Evolutionary conservation across 2,113 vertebrate species (phyloP).

Genomic region (Dasypus novemcinctus): DNA sequence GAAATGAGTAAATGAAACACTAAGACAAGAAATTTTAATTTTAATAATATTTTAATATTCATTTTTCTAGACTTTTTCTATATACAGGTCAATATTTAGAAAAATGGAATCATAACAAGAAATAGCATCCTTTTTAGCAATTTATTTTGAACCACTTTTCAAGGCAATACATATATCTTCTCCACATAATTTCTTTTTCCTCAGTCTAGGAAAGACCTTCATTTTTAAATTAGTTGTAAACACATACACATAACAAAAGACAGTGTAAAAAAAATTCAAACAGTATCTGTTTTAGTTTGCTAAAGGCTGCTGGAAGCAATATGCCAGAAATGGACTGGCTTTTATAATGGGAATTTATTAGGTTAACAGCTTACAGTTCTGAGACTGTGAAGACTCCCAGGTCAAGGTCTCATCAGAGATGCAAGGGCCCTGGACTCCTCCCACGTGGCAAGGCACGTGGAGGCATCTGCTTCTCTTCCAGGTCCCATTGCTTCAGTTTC

Average conservation of each 20-base stretch:
- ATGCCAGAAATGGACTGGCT: too few relatives aligned
- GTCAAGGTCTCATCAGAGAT: too few relatives aligned
- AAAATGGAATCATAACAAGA: neutral
- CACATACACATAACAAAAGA: neutral
- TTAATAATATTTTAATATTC: neutral
- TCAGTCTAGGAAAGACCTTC: neutral
- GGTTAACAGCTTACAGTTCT: too few relatives aligned
- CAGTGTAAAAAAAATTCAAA: neutral
- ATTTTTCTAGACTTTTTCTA: neutral
- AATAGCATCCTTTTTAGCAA: neutral
- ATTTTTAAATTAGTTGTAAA: neutral
- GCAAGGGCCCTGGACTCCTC: too few relatives aligned
- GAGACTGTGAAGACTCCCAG: too few relatives aligned
- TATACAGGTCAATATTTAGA: neutral
- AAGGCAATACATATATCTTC: neutral
- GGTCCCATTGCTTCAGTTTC: too few relatives aligned
- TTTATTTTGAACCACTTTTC: neutral
- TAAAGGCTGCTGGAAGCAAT: too few relatives aligned
- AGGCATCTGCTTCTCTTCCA: too few relatives aligned
- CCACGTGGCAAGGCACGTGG: too few relatives aligned
- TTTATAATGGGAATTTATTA: too few relatives aligned
- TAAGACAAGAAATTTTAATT: conserved; percentile 2
- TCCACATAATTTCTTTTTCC: neutral
- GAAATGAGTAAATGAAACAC: neutral
- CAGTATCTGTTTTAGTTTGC: too few relatives aligned